Base-by-base conservation (phyloP, 2,797 vertebrate genomes). In the Enteromius unitaeniatus region DNA sequence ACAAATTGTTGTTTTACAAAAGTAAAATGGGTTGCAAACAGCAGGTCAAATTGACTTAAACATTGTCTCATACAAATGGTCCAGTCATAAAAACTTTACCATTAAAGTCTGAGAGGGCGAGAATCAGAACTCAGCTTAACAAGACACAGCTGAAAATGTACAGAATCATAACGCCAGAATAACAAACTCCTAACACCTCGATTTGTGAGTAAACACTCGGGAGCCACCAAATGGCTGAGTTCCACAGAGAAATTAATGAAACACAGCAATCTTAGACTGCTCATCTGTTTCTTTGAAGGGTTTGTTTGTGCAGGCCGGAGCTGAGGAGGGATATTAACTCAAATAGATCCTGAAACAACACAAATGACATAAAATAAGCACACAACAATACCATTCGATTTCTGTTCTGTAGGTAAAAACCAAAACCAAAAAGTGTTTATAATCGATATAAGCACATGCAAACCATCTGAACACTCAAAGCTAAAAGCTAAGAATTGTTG, bases 381-480 rank as follows among this genome's bases (percentile, higher is more conserved):
- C 13, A 76, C 58, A 65, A 40, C 74, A 74, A 74, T 28, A 45
- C 23, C 81, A 79, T 19, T 77, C 68, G n/a, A 75, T 74, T 70
- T 84, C 21, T 81, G 70, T 74, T 69, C 58, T 79, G 53, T 37
- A 73, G 34, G 42, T n/a, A n/a, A 88, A 90, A 37, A 37, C 34
- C 90, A 88, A 88, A 89, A 85, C 83, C 45, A 88, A 89, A 88
- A 87, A 83, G 86, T 82, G 82, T 84, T 90, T 88, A 93, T 92
- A 90, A 94, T 91, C 92, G 87, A 92, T 86, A 79, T 78, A 82
- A 85, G 89, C 91, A 87, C 89, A 91, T 90, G 91, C 92, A 94
- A 94, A 94, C 92, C 92, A 92, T 88, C 60, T 88, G 93, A 92
- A 93, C 92, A 91, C 93, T 94, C 90, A 93, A 93, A 92, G 92